Percentiles rank a stretch among this genome's conserved stretches.
These are phyloP conservation scores for Adineta ricciae DNA, from an alignment of 2,888 invertebrate species.

Conservation along the genomic window DNA sequence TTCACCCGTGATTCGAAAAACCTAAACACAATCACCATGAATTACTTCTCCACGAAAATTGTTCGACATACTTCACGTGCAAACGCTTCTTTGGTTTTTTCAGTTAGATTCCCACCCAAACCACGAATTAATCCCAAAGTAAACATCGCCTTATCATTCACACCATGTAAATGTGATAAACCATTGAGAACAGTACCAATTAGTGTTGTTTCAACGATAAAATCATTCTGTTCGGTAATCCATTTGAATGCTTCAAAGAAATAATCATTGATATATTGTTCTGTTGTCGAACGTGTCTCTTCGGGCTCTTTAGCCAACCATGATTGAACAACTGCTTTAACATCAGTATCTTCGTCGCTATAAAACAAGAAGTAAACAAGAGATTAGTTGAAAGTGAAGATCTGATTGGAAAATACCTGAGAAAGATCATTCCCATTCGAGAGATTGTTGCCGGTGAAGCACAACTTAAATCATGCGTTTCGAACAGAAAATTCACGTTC, in stretches of 20 bases:
- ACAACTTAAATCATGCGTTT: conserved; percentile 76
- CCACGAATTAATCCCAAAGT: conserved; percentile 60
- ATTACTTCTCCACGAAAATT: neutral
- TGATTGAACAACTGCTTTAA: conserved; percentile 57
- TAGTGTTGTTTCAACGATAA: conserved; percentile 54
- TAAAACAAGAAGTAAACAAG: neutral
- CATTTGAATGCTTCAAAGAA: conserved; percentile 60
- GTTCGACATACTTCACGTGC: conserved; percentile 23
- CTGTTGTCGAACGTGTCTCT: conserved; percentile 52
- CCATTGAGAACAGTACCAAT: conserved; percentile 58
- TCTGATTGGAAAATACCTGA: conserved; percentile 44
- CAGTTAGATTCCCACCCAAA: conserved; percentile 59
- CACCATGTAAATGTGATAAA: conserved; percentile 55
- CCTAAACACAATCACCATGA: conserved; percentile 47
- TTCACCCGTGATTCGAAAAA: conserved; percentile 59
- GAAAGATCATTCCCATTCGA: conserved; percentile 83
- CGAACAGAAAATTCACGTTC: conserved; percentile 90
- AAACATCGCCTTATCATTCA: conserved; percentile 56
- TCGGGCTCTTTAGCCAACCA: conserved; percentile 57
- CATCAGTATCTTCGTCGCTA: conserved; percentile 64
- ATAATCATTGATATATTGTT: conserved; percentile 59
- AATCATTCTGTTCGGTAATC: conserved; percentile 55
- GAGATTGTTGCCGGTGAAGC: conserved; percentile 97
- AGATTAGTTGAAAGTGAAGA: neutral
- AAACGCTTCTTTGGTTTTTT: conserved; percentile 37